phyloP scores from a whole-genome alignment of 2,888 invertebrate genomes.

The Leistus spinibarbis region DNA sequence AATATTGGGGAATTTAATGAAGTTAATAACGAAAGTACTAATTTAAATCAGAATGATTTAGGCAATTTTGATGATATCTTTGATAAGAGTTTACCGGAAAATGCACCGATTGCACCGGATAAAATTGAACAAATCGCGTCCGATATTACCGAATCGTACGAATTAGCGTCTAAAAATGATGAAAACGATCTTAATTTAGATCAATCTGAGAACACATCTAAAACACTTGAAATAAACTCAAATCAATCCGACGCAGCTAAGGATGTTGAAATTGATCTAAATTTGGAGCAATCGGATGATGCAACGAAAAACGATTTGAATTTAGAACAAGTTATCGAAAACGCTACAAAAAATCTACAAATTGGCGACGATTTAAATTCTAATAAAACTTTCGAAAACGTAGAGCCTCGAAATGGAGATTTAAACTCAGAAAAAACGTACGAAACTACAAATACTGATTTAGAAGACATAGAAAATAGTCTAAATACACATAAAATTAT shows the following conservation, averaged over 20 bases:
- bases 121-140: too few relatives aligned
- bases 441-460: too few relatives aligned
- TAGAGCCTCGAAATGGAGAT: neutral
- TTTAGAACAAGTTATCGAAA: neutral
- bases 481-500: too few relatives aligned
- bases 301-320: neutral
- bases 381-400: too few relatives aligned
- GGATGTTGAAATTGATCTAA: neutral
- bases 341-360: neutral
- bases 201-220: neutral
- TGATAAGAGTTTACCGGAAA: neutral
- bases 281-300: too few relatives aligned
- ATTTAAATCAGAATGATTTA: neutral
- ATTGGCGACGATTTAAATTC: neutral
- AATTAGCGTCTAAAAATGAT: neutral
- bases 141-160: too few relatives aligned
- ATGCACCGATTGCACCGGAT: neutral
- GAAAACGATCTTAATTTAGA: neutral
- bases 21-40: neutral
- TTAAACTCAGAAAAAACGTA: too few relatives aligned
- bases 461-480: too few relatives aligned
- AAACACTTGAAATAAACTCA: neutral
- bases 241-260: neutral
- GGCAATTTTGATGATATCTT: neutral
- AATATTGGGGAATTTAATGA: neutral